A percentile compares a stretch with the other conserved stretches of the same genome.
Conservation (phyloP, 2,888 invertebrate genomes). For the Lamproptera curius region DNA sequence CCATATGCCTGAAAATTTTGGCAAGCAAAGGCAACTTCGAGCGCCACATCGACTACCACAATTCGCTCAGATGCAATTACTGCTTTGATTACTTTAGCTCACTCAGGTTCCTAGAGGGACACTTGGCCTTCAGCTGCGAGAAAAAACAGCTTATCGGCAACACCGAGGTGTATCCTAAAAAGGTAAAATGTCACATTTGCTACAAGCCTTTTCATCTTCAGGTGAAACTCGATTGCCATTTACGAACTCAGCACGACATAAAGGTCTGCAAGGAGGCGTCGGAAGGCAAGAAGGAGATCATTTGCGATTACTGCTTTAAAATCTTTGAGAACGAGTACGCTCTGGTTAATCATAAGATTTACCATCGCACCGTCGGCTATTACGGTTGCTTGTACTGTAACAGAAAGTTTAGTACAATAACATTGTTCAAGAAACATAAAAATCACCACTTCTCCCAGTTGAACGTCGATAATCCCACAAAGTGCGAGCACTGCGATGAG, state of each 20-base stretch:
- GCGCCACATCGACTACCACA: slow-evolving; percentile 71
- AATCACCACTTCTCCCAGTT: slow-evolving; percentile 61
- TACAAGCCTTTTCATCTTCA: slow-evolving; percentile 72
- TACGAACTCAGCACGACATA: slow-evolving; percentile 59
- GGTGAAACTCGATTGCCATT: slow-evolving; percentile 70
- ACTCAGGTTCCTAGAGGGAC: slow-evolving; percentile 64
- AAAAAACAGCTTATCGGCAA: slow-evolving; percentile 65
- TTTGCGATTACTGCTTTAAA: slow-evolving; percentile 71
- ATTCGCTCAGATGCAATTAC: slow-evolving; percentile 69
- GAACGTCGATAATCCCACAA: slow-evolving; percentile 64
- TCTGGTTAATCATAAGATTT: slow-evolving; percentile 57
- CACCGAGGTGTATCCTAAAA: slow-evolving; percentile 58
- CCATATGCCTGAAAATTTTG: slow-evolving; percentile 65
- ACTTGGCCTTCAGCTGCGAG: slow-evolving; percentile 63
- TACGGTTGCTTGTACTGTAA: slow-evolving; percentile 72
- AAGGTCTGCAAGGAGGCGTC: slow-evolving; percentile 43
- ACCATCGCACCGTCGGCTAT: slow-evolving; percentile 63
- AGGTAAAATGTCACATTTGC: slow-evolving; percentile 65
- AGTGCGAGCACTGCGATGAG: slow-evolving; percentile 74
- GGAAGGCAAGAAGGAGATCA: slow-evolving; percentile 48
- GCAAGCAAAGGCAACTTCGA: slow-evolving; percentile 71
- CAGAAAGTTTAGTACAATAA: slow-evolving; percentile 70
- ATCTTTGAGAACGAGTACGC: slow-evolving; percentile 67
- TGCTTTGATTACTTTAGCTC: slow-evolving; percentile 69
- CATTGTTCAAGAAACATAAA: slow-evolving; percentile 71